phyloP scores from a whole-genome alignment of 2,888 invertebrate species.

The Clistopyga incitator region DNA sequence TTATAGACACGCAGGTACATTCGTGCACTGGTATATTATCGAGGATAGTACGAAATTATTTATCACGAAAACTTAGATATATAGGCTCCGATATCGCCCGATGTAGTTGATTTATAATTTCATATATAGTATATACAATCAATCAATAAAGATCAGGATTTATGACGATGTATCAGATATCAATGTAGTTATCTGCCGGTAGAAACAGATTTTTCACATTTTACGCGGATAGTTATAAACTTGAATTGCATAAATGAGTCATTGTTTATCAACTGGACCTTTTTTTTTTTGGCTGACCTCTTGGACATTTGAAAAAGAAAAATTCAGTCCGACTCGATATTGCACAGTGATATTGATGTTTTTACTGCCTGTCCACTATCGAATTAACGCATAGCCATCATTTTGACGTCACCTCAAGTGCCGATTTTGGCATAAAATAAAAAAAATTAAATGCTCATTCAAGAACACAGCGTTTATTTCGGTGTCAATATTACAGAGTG shows the following conservation, averaged over 20 bases:
- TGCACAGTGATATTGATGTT: too few species aligned
- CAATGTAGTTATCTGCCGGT: neutral
- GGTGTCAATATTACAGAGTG: too few species aligned
- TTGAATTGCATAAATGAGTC: neutral
- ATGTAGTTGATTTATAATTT: constrained; percentile 24
- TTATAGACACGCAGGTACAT: constrained; percentile 13
- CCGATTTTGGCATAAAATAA: too few species aligned
- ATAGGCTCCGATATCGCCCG: constrained; percentile 22
- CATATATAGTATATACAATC: constrained; percentile 45
- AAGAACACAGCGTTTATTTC: too few species aligned
- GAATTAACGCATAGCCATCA: too few species aligned
- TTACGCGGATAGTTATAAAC: neutral
- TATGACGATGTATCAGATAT: constrained; percentile 2
- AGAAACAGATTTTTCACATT: constrained; percentile 1
- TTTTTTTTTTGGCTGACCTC: too few species aligned
- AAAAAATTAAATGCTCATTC: too few species aligned
- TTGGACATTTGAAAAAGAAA: too few species aligned
- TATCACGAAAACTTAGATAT: constrained; percentile 49
- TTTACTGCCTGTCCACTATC: too few species aligned
- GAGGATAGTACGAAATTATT: constrained; percentile 52
- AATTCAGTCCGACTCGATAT: too few species aligned
- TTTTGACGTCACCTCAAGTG: too few species aligned
- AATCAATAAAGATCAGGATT: constrained; percentile 26
- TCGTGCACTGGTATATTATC: constrained; percentile 19
- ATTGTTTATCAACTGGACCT: too few species aligned